These are phyloP conservation scores for Magallana ariakensis DNA, from an alignment of 1,140 invertebrate genomes.

Conservation along the genomic window DNA sequence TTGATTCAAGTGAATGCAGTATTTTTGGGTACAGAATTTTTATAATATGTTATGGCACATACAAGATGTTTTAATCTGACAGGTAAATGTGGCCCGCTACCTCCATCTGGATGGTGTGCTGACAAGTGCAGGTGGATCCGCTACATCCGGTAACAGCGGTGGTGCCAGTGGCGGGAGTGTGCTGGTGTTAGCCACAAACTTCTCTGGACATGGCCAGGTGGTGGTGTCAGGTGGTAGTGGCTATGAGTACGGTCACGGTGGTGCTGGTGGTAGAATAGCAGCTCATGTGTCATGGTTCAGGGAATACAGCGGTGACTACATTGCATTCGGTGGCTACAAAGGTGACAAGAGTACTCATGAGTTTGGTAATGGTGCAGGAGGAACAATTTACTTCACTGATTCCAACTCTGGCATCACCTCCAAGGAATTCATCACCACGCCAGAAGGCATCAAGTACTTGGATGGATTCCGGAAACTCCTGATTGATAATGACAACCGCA, in stretches of 20 bases:
- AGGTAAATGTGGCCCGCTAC: constrained; percentile 58
- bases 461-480: constrained; percentile 64
- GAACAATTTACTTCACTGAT: constrained; percentile 69
- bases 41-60: no score
- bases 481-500: constrained; percentile 73
- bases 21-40: no score
- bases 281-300: constrained; percentile 65
- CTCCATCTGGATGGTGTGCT: constrained; percentile 70
- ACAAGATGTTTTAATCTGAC: background rate
- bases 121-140: constrained; percentile 59
- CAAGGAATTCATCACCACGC: constrained; percentile 59
- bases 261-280: constrained; percentile 68
- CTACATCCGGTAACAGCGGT: constrained; percentile 60
- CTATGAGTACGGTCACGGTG: constrained; percentile 62
- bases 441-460: constrained; percentile 58
- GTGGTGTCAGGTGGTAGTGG: constrained; percentile 65
- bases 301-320: constrained; percentile 67
- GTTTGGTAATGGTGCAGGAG: constrained; percentile 65
- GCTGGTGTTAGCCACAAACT: constrained; percentile 65
- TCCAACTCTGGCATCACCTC: constrained; percentile 57
- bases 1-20: no score
- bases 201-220: constrained; percentile 70
- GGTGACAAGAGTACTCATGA: constrained; percentile 55
- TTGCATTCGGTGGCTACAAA: constrained; percentile 65
- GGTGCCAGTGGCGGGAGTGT: constrained; percentile 72